These are phyloP conservation scores for Onthophagus sagittarius DNA, from an alignment of 2,888 invertebrate species.

Conservation along the genomic window DNA sequence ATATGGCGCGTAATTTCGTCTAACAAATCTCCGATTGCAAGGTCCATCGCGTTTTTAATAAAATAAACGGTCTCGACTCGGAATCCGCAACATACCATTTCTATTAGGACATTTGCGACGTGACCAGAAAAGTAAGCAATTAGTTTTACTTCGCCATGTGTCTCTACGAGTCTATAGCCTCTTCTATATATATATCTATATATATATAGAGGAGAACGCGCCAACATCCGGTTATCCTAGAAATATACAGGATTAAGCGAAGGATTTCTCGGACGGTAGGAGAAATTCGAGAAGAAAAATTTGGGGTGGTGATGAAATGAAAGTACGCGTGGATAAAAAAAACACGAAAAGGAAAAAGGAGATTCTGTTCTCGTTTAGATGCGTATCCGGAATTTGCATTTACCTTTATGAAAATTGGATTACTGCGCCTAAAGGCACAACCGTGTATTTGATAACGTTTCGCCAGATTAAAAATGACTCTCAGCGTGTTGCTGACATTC, in stretches of 20 bases:
- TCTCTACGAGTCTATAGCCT: conserved; percentile 23
- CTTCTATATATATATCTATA: no score
- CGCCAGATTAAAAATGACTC: not conserved
- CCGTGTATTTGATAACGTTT: not conserved
- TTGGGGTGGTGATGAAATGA: not conserved
- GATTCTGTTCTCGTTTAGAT: not conserved
- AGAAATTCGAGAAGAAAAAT: not conserved
- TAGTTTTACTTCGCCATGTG: conserved; percentile 44
- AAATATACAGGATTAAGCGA: not conserved
- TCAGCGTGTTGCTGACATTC: not conserved
- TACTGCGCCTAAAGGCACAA: not conserved
- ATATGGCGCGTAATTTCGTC: not conserved
- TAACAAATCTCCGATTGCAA: not conserved
- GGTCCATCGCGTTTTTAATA: conserved; percentile 35
- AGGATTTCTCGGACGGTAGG: not conserved
- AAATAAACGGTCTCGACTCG: conserved; percentile 36
- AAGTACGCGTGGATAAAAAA: not conserved
- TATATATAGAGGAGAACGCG: no score
- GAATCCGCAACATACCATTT: conserved; percentile 39
- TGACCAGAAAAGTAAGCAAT: conserved; percentile 47
- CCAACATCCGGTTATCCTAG: not conserved
- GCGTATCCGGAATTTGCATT: not conserved
- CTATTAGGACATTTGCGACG: conserved; percentile 42
- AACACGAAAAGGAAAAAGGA: not conserved
- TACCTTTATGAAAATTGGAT: not conserved